Base-by-base conservation (phyloP, 2,888 invertebrate species). In the Helicoverpa assulta region DNA sequence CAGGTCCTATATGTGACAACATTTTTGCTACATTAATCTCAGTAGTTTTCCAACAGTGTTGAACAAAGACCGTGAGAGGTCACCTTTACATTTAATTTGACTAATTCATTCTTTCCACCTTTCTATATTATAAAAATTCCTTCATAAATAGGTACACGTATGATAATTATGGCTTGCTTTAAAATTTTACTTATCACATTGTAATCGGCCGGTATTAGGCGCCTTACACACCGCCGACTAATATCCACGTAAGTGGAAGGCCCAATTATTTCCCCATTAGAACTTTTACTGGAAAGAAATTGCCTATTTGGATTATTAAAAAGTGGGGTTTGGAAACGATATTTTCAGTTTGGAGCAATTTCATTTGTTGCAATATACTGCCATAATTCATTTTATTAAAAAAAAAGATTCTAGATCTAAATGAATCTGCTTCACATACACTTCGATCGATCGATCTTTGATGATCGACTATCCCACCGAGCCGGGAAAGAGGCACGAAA, bases 231-330 rank as follows among this genome's bases (percentile, higher is more conserved):
- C 81, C 72, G 69, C 82, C 78, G 80, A 83, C 67, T 83, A 82
- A 86, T 88, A 87, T 76, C 84, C 80, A 80, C 83, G 83, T 84
- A 88, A 89, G 86, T 89, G 89, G 87, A 83, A 81, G 81, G 80
- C 66, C 85, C 92, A 92, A 93, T 93, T 92, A 93, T 92, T 88
- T 90, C 71, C 78, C 89, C 91, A 92, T 92, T 92, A 92, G 85
- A 87, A 86, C 84, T 85, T 88, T 84, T 76, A 83, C 83, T 80
- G 80, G 75, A 79, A 88, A 89, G 88, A 89, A 90, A 84, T 85
- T 80, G 84, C 85, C 86, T 87, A 87, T 89, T 89, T 88, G 68
- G 77, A 81, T 85, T 89, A 89, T 90, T 91, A 87, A 91, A 91
- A 89, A 87, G 70, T 58, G 64, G 53, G 57, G 71, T 70, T 76